phyloP scores from a whole-genome alignment of 1,140 invertebrate genomes.

The Sycophaga agraensis region DNA sequence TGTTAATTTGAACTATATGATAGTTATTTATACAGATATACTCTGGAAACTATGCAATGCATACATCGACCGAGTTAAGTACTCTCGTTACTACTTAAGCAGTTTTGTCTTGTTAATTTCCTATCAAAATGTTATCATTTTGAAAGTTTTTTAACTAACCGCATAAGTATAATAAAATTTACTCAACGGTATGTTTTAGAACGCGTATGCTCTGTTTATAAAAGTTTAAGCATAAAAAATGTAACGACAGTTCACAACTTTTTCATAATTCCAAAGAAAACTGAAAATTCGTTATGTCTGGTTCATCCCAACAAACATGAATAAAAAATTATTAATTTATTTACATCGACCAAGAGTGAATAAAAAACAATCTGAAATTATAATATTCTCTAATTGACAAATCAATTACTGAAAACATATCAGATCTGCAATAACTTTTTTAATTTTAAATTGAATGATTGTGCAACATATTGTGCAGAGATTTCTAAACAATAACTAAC shows the following conservation, averaged over 20 bases:
- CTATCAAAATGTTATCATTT: too few species aligned
- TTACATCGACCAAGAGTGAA: neutral
- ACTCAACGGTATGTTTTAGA: conserved; percentile 1
- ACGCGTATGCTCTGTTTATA: neutral
- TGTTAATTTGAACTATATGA: neutral
- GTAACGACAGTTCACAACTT: conserved; percentile 12
- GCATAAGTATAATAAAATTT: too few species aligned
- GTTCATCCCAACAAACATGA: neutral
- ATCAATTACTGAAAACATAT: too few species aligned
- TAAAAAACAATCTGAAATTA: neutral
- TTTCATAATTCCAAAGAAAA: neutral
- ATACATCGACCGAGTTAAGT: too few species aligned
- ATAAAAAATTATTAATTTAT: neutral
- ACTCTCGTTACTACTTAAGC: too few species aligned
- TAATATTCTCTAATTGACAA: neutral
- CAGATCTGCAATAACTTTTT: too few species aligned
- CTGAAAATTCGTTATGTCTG: neutral
- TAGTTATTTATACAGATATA: neutral
- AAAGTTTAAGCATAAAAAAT: neutral
- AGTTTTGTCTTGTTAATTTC: too few species aligned
- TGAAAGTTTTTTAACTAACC: too few species aligned
- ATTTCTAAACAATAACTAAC: too few species aligned
- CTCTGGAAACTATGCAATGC: too few species aligned
- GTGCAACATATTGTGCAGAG: too few species aligned
- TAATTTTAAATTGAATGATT: too few species aligned